Percentiles rank a stretch among this genome's conserved stretches.
Evolutionary conservation across 1,140 invertebrate genomes (phyloP).

Genomic region (Stegodyphus dumicola): DNA sequence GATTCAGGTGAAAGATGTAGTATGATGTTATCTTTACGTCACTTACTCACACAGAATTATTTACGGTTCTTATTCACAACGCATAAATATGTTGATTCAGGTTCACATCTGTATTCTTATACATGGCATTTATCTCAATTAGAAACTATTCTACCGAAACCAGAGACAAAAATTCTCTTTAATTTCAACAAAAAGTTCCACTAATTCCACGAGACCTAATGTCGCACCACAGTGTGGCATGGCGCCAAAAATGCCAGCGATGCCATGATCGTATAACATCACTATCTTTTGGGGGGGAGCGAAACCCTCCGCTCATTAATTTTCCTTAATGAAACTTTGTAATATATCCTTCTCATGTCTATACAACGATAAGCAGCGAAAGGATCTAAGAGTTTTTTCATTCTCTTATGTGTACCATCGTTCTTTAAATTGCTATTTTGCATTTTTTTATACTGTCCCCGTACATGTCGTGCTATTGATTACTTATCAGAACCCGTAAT

Average conservation of each 20-base stretch:
- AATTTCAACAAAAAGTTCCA: too few relatives aligned
- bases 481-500: slow-evolving; percentile 52
- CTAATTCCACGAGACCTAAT: too few relatives aligned
- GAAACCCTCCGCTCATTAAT: slow-evolving; percentile 31
- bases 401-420: background rate
- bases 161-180: too few relatives aligned
- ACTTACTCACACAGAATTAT: too few relatives aligned
- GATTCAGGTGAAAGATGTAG: too few relatives aligned
- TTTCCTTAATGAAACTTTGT: slow-evolving; percentile 52
- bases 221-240: background rate
- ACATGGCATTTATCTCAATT: too few relatives aligned
- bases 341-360: background rate
- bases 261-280: background rate
- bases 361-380: background rate
- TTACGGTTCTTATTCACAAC: too few relatives aligned
- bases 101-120: too few relatives aligned
- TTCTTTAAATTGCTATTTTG: slow-evolving; percentile 28
- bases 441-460: slow-evolving; percentile 7
- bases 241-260: background rate
- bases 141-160: too few relatives aligned
- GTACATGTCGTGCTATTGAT: slow-evolving; percentile 40
- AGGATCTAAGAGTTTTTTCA: background rate
- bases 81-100: too few relatives aligned
- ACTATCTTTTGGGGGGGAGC: background rate
- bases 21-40: too few relatives aligned